Percentiles rank a stretch among this genome's conserved stretches.
Conservation (phyloP, 92 coral and sea anemone genomes). For the Palythoa caribaeorum region DNA sequence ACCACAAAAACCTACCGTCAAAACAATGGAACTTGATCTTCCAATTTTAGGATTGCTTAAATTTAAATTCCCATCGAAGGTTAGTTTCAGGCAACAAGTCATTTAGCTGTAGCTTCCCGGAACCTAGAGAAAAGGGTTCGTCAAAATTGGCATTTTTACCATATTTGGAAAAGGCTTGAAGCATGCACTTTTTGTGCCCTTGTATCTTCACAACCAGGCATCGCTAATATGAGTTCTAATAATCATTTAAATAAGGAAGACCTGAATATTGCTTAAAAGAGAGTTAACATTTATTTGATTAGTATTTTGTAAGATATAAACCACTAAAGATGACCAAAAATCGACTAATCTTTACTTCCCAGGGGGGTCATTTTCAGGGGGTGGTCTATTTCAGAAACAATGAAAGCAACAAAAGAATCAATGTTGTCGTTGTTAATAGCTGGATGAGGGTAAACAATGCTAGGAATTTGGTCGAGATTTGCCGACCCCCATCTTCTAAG, state of each 20-base stretch:
- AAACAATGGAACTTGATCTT: constrained; percentile 4
- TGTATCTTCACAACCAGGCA: constrained; percentile 31
- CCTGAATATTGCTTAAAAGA: not conserved
- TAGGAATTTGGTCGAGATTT: constrained; percentile 27
- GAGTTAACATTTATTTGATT: constrained; percentile 22
- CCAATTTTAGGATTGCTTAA: constrained; percentile 25
- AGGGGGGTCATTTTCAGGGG: constrained; percentile 38
- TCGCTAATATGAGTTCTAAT: constrained; percentile 11
- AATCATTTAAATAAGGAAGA: constrained; percentile 24
- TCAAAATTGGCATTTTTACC: constrained; percentile 28
- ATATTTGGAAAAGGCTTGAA: constrained; percentile 12
- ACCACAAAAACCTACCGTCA: not conserved
- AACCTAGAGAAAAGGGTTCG: constrained; percentile 31
- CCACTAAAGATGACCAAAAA: constrained; percentile 30
- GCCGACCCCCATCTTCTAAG: constrained; percentile 37
- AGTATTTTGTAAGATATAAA: constrained; percentile 26
- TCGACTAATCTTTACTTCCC: constrained; percentile 18
- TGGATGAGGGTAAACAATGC: constrained; percentile 20
- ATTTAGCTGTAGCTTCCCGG: constrained; percentile 22
- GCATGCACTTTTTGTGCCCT: not conserved
- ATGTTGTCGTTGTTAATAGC: constrained; percentile 13
- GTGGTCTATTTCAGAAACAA: constrained; percentile 27
- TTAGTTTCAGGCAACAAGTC: constrained; percentile 16
- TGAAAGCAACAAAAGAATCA: constrained; percentile 17
- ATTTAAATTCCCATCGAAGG: constrained; percentile 22